These are phyloP conservation scores for Tetraneura akinire DNA, from an alignment of 1,140 invertebrate genomes.

Conservation along the genomic window DNA sequence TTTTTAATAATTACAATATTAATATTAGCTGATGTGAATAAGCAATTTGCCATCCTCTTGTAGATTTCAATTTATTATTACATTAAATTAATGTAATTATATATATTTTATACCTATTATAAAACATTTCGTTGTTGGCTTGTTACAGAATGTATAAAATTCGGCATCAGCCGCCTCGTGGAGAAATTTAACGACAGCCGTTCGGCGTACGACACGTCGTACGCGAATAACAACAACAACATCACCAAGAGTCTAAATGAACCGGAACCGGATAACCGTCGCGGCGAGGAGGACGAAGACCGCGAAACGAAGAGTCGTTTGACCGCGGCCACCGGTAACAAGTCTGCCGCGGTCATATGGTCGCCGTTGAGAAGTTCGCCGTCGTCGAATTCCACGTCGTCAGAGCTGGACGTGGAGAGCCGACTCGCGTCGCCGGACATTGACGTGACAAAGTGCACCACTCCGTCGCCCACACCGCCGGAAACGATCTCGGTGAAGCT, in stretches of 20 bases:
- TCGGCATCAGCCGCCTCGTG: conserved; percentile 71
- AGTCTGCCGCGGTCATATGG: conserved; percentile 58
- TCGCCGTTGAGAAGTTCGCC: conserved; percentile 59
- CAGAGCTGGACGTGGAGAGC: conserved; percentile 69
- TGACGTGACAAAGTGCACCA: conserved; percentile 59
- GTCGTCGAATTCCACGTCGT: conserved; percentile 63
- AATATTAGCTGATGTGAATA: too few species aligned
- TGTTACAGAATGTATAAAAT: conserved; percentile 70
- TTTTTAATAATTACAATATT: too few species aligned
- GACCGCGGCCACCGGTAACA: neutral
- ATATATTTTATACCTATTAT: too few species aligned
- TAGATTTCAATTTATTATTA: too few species aligned
- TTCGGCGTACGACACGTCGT: conserved; percentile 13
- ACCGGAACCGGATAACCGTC: conserved; percentile 60
- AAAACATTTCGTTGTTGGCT: too few species aligned
- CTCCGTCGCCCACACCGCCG: neutral
- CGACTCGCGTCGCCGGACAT: conserved; percentile 62
- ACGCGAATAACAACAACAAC: conserved; percentile 50
- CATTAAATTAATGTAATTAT: too few species aligned
- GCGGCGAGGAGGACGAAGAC: conserved; percentile 32
- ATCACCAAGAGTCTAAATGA: conserved; percentile 52
- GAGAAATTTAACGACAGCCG: conserved; percentile 54
- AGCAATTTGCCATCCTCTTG: too few species aligned
- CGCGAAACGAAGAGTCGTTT: neutral
- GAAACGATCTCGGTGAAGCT: conserved; percentile 55